Conservation (phyloP, 1,140 invertebrate genomes). For the Ruditapes philippinarum region DNA sequence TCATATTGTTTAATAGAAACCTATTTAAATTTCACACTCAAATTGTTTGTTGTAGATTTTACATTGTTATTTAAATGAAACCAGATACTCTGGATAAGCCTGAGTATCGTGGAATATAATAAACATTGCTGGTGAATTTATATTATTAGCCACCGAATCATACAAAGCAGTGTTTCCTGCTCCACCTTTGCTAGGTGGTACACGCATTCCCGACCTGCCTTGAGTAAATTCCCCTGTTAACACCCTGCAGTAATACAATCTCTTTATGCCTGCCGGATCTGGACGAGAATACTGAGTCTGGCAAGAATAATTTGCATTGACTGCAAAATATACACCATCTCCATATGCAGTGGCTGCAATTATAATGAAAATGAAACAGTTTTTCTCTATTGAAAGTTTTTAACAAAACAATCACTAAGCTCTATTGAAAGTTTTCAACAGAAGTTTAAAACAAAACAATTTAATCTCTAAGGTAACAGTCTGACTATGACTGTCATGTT, state of each 20-base stretch:
- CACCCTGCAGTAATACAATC: slow-evolving; percentile 73
- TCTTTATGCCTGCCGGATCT: slow-evolving; percentile 56
- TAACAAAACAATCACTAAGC: no score
- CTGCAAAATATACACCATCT: slow-evolving; percentile 74
- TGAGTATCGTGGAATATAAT: slow-evolving; percentile 80
- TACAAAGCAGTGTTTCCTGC: slow-evolving; percentile 45
- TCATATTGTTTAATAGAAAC: no score
- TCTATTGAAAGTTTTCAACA: no score
- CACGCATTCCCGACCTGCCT: slow-evolving; percentile 60
- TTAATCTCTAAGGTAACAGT: no score
- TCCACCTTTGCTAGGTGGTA: slow-evolving; percentile 24
- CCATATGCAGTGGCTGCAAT: slow-evolving; percentile 63
- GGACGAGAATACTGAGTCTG: slow-evolving; percentile 65
- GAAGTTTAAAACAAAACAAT: no score
- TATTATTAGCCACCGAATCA: slow-evolving; percentile 75
- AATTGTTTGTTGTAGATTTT: no score
- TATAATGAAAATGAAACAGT: not conserved
- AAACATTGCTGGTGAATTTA: slow-evolving; percentile 68
- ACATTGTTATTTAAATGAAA: slow-evolving; percentile 64
- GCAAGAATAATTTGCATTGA: slow-evolving; percentile 52
- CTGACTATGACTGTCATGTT: no score
- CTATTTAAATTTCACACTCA: no score
- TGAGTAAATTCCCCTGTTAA: slow-evolving; percentile 69
- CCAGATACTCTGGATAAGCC: slow-evolving; percentile 79
- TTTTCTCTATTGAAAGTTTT: no score